Conservation (phyloP, 2,113 vertebrate genomes). For the Indicator indicator region DNA sequence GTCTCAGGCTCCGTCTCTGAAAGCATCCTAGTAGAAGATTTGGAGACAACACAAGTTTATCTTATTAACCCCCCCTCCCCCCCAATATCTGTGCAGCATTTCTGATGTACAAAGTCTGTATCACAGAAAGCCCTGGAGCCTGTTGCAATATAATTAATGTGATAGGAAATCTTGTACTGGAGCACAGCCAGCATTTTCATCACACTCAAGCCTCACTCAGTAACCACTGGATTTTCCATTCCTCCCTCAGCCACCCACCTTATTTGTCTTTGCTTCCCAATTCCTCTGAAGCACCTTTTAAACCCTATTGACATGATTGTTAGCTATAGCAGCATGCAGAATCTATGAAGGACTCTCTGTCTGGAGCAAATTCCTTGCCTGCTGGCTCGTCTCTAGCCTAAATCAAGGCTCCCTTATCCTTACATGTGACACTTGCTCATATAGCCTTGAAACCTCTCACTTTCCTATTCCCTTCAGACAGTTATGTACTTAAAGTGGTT, state of each 20-base stretch:
- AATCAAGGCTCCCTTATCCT: constrained; percentile 26
- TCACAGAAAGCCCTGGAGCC: constrained; percentile 36
- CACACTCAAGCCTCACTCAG: constrained; percentile 64
- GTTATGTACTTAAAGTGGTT: not conserved
- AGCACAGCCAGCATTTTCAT: constrained; percentile 61
- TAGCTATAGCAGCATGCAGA: not conserved
- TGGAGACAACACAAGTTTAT: not conserved
- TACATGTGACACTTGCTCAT: constrained; percentile 11
- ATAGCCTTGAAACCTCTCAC: not conserved
- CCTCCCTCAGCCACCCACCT: constrained; percentile 47
- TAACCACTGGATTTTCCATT: constrained; percentile 59
- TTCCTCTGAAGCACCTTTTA: constrained; percentile 49
- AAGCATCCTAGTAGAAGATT: not conserved
- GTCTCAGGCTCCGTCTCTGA: not conserved
- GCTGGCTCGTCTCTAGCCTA: not conserved
- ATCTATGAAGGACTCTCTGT: not conserved
- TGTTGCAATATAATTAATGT: constrained; percentile 34
- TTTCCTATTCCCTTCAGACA: not conserved
- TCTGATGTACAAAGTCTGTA: not conserved
- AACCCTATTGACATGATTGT: constrained; percentile 43
- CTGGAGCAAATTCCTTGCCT: constrained; percentile 30
- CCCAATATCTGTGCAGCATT: not conserved
- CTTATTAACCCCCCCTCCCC: not conserved
- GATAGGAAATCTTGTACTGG: constrained; percentile 55
- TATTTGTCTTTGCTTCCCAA: constrained; percentile 56